Conservation (phyloP, 2,797 vertebrate species). For the Enteromius thamalakanensis region DNA sequence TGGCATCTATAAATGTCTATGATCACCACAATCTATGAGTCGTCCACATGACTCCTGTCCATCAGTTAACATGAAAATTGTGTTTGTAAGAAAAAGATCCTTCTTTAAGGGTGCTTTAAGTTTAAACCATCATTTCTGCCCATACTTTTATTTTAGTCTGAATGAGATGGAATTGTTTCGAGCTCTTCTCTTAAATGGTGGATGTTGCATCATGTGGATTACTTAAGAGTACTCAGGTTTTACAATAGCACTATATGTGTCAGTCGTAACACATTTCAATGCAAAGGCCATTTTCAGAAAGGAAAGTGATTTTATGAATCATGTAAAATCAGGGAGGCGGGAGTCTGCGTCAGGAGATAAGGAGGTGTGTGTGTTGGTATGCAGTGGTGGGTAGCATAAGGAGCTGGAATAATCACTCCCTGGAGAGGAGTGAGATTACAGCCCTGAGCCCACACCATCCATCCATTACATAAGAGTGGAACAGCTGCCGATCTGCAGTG, state of each 20-base stretch:
- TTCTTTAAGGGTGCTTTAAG: not conserved
- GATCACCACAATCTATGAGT: too few relatives aligned
- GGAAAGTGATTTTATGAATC: slow-evolving; percentile 45
- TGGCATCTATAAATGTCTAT: too few relatives aligned
- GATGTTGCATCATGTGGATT: not conserved
- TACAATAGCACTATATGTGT: not conserved
- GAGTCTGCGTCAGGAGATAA: slow-evolving; percentile 16
- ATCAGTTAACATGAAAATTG: not conserved
- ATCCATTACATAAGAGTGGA: slow-evolving; percentile 69
- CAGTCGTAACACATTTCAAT: not conserved
- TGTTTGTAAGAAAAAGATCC: not conserved
- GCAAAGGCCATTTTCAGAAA: slow-evolving; percentile 16
- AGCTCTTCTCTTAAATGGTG: not conserved
- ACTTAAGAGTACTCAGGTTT: too few relatives aligned
- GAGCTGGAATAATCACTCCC: slow-evolving; percentile 70
- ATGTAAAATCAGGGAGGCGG: slow-evolving; percentile 18
- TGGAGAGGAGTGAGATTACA: slow-evolving; percentile 66
- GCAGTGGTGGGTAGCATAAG: slow-evolving; percentile 60
- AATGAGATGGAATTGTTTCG: not conserved
- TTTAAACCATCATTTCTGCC: not conserved
- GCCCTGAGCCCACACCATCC: slow-evolving; percentile 72
- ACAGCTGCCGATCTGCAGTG: slow-evolving; percentile 60
- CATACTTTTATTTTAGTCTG: not conserved
- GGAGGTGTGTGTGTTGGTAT: slow-evolving; percentile 37
- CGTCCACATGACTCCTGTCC: not conserved